These are phyloP conservation scores for Drosophila tani DNA, from an alignment of 1,140 invertebrate species.

Conservation along the genomic window DNA sequence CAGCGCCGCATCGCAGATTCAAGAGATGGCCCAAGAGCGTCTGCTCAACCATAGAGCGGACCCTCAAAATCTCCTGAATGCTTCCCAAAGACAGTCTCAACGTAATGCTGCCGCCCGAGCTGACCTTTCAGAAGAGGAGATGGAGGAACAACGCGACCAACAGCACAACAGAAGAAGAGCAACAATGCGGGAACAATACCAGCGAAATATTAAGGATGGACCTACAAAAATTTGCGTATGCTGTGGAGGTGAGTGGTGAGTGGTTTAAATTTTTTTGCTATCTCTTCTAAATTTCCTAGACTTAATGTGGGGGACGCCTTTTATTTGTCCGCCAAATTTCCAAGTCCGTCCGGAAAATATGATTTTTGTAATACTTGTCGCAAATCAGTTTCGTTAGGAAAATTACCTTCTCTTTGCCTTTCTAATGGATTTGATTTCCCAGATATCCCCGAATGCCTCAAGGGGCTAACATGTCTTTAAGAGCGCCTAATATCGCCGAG, in stretches of 20 bases:
- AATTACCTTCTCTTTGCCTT: neutral
- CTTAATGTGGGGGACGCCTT: neutral
- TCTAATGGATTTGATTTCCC: neutral
- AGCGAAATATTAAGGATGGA: neutral
- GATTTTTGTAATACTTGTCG: neutral
- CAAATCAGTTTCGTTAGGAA: neutral
- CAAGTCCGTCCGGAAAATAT: slow-evolving; percentile 1
- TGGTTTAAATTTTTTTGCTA: neutral
- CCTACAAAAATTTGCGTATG: neutral
- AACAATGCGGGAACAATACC: neutral
- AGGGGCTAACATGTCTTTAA: neutral
- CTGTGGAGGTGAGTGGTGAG: neutral
- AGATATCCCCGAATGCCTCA: neutral
- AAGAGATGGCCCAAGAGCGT: neutral
- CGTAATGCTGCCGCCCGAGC: neutral
- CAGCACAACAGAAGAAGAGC: neutral
- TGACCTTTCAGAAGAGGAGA: neutral
- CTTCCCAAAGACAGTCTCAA: no score
- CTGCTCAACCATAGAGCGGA: neutral
- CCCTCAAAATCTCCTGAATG: neutral
- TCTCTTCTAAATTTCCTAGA: slow-evolving; percentile 1
- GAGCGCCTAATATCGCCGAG: neutral
- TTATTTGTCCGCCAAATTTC: neutral
- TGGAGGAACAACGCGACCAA: neutral
- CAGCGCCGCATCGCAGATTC: no score